Evolutionary conservation across 1,140 invertebrate genomes (phyloP), one percentile per base, ranked within the genome.

Genomic region (Drosophila dunni): DNA sequence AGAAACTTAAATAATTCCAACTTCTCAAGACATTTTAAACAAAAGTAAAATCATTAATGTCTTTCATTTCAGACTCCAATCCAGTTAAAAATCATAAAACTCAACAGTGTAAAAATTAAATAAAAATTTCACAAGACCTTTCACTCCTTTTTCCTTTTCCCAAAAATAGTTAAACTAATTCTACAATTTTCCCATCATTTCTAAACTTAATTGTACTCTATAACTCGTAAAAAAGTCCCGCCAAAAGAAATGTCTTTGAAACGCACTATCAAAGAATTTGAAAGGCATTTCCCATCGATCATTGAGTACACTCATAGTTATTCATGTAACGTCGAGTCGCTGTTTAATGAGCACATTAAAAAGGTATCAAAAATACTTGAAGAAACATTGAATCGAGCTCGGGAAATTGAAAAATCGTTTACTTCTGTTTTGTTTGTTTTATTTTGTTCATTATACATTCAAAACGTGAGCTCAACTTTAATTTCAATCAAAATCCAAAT

Each of bases 401-500:
- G 53, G 53, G 33, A 58, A 58, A 58, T 58, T 44, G 61, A 64
- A 64, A 64, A 64, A 24, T 56, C 46, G 29, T 61, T 38, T 46
- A 33, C n/a, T 38, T 44, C 40, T 36, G 13, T 29, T 44, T 13
- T 42, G 38, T 46, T 29, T 29, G 38, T 46, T 29, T 29, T 29
- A 6, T 29, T 29, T 29, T 64, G 54, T 84, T 76, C 71, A 86
- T 88, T 88, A 75, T 50, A 36, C 44, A 88, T 88, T 84, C 83
- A 68, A 67, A 75, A 73, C 84, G 61, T 72, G 84, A 44, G 67
- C 68, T 61, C 61, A 76, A 80, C 71, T 88, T 88, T 80, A 88
- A 80, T 88, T 88, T 80, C 84, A 89, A 88, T 88, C 77, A 88
- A 88, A 89, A 89, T 83, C 79, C 64, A 80, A 88, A 89, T 89